A percentile compares a stretch with the other conserved stretches of the same genome.
Conservation (phyloP, 2,113 vertebrate species). For the Phrynocephalus versicolor region DNA sequence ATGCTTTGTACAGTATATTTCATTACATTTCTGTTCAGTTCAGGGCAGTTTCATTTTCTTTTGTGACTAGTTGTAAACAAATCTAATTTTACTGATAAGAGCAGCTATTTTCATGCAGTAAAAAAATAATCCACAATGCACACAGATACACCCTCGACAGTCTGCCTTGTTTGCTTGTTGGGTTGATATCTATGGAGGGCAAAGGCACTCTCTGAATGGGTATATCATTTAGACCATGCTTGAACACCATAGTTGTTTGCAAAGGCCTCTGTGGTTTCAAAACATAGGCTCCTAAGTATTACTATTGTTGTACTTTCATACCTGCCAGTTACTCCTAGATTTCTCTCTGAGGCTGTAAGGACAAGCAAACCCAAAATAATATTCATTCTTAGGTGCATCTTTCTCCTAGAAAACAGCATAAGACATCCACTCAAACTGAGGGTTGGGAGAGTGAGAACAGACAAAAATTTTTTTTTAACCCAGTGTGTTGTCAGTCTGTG, state of each 20-base stretch:
- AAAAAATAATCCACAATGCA: neutral
- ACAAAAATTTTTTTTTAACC: no score
- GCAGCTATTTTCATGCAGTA: neutral
- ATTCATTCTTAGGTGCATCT: neutral
- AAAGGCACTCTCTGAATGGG: neutral
- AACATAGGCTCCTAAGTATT: neutral
- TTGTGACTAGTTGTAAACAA: constrained; percentile 24
- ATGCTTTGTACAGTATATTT: constrained; percentile 20
- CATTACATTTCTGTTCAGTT: no score
- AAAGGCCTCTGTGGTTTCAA: neutral
- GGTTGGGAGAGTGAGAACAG: no score
- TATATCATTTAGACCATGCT: neutral
- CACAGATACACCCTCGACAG: neutral
- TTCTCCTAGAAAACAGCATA: no score
- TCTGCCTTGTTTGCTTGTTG: constrained; percentile 11
- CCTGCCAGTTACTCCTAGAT: no score
- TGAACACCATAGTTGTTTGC: neutral
- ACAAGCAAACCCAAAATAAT: neutral
- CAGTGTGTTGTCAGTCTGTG: no score
- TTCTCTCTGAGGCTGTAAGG: neutral
- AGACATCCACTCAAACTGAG: no score
- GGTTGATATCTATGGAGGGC: neutral
- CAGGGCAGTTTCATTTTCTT: constrained; percentile 22
- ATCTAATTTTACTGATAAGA: neutral
- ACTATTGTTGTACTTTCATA: neutral